These are phyloP conservation scores for Sphinx pinastri DNA, from an alignment of 2,888 invertebrate genomes.

Conservation along the genomic window DNA sequence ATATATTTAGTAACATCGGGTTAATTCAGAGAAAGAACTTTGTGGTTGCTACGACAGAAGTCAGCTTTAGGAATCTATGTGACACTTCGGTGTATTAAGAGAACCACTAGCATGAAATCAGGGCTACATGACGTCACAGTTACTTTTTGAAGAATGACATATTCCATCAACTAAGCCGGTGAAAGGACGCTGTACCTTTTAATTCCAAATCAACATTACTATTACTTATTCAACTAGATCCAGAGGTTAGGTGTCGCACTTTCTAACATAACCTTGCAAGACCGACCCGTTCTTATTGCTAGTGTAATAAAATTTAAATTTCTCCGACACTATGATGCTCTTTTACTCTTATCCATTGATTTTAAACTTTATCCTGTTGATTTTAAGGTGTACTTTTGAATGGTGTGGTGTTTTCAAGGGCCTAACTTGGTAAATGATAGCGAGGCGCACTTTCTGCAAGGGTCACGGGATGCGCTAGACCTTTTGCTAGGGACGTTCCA, in stretches of 20 bases:
- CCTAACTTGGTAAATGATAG: slow-evolving; percentile 44
- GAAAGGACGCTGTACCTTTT: slow-evolving; percentile 12
- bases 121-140: too few relatives aligned
- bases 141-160: neutral
- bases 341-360: neutral
- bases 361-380: slow-evolving; percentile 27
- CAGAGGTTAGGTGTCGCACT: slow-evolving; percentile 58
- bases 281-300: slow-evolving; percentile 44
- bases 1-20: too few relatives aligned
- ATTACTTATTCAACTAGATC: slow-evolving; percentile 64
- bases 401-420: slow-evolving; percentile 42
- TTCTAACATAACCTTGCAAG: slow-evolving; percentile 46
- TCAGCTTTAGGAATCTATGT: too few relatives aligned
- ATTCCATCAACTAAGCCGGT: neutral
- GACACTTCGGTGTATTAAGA: too few relatives aligned
- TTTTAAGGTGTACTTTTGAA: slow-evolving; percentile 44
- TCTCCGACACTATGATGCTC: slow-evolving; percentile 47
- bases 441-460: slow-evolving; percentile 68
- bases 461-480: slow-evolving; percentile 83
- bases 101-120: too few relatives aligned
- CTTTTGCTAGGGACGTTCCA: slow-evolving; percentile 75
- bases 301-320: slow-evolving; percentile 50
- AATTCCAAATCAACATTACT: slow-evolving; percentile 44
- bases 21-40: too few relatives aligned
- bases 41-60: too few relatives aligned